phyloP scores from a whole-genome alignment of 2,797 vertebrate species.

The Rhyacichthys aspro region DNA sequence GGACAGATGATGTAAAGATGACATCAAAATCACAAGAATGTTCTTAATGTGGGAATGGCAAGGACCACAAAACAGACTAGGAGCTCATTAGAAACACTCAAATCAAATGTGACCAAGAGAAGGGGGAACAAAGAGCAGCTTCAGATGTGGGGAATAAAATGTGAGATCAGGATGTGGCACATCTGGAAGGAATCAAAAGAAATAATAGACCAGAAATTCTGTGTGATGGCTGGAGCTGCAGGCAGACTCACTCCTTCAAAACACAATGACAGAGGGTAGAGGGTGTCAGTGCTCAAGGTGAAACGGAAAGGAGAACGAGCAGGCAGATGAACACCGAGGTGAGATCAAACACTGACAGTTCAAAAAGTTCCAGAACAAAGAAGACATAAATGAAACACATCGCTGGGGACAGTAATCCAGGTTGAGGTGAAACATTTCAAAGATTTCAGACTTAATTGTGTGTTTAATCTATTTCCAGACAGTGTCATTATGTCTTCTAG shows the following conservation, averaged over 20 bases:
- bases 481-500: slow-evolving; percentile 30
- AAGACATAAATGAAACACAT: slow-evolving; percentile 56
- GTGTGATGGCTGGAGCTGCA: slow-evolving; percentile 43
- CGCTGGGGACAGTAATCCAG: slow-evolving; percentile 43
- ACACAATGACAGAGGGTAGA: slow-evolving; percentile 46
- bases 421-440: slow-evolving; percentile 34
- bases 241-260: slow-evolving; percentile 44
- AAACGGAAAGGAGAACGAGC: slow-evolving; percentile 45
- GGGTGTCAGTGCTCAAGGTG: slow-evolving; percentile 62
- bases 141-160: slow-evolving; percentile 26
- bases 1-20: slow-evolving; percentile 24
- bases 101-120: slow-evolving; percentile 13
- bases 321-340: slow-evolving; percentile 43
- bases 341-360: slow-evolving; percentile 65
- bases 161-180: slow-evolving; percentile 32
- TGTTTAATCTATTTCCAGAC: slow-evolving; percentile 60
- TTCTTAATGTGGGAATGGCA: slow-evolving; percentile 17
- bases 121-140: slow-evolving; percentile 42
- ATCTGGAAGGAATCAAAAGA: slow-evolving; percentile 55
- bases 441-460: slow-evolving; percentile 58
- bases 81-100: no score
- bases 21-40: slow-evolving; percentile 16
- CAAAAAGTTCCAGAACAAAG: slow-evolving; percentile 66
- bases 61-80: slow-evolving; percentile 20
- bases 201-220: slow-evolving; percentile 38